phyloP scores from a whole-genome alignment of 2,888 invertebrate genomes.

The Diarsia mendica region DNA sequence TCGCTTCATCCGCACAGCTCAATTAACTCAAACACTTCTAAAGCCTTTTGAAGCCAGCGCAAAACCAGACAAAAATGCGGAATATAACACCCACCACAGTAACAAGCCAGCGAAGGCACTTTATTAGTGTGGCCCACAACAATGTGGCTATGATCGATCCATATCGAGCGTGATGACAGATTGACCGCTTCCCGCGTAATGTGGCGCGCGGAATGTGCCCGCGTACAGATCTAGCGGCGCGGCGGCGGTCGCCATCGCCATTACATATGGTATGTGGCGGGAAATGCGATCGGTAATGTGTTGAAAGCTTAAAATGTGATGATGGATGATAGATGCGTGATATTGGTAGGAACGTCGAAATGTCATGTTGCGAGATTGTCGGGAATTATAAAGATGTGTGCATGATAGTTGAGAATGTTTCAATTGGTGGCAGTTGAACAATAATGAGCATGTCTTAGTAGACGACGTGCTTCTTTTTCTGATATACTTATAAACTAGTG shows the following conservation, averaged over 20 bases:
- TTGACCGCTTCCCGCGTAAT: conserved; percentile 73
- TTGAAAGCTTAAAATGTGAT: conserved; percentile 74
- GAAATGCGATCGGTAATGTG: conserved; percentile 76
- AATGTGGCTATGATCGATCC: conserved; percentile 73
- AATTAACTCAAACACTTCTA: background rate
- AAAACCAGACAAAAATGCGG: conserved; percentile 33
- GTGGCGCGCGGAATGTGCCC: conserved; percentile 61
- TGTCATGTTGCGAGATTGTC: conserved; percentile 34
- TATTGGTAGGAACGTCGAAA: conserved; percentile 51
- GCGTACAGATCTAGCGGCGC: conserved; percentile 73
- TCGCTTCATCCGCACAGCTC: background rate
- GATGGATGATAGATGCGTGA: conserved; percentile 65
- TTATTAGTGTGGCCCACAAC: conserved; percentile 65
- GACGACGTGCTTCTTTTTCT: conserved; percentile 9
- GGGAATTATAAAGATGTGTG: conserved; percentile 50
- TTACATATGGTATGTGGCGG: conserved; percentile 78
- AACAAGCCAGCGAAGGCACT: conserved; percentile 43
- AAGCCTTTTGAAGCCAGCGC: conserved; percentile 5
- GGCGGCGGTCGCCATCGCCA: conserved; percentile 72
- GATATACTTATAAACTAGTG: background rate
- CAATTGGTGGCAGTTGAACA: conserved; percentile 24
- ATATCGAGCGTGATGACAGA: conserved; percentile 75
- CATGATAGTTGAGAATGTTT: conserved; percentile 30
- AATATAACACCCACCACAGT: conserved; percentile 40
- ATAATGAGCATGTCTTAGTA: conserved; percentile 25